These are phyloP conservation scores for Ariolimax columbianus DNA, from an alignment of 2,888 invertebrate genomes.

Conservation along the genomic window DNA sequence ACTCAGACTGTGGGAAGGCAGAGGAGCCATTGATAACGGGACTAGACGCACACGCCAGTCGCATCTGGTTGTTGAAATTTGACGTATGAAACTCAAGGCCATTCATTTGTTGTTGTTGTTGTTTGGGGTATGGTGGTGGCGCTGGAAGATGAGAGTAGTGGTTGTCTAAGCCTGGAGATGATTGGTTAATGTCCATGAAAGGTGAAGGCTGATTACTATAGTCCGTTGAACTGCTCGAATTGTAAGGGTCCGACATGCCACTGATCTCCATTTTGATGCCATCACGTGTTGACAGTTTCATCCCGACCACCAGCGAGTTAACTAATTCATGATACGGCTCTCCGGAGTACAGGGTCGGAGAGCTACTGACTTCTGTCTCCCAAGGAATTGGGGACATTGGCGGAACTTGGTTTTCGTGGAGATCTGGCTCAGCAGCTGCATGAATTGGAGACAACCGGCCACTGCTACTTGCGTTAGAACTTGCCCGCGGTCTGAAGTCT, in stretches of 20 bases:
- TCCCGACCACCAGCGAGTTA: conserved; percentile 72
- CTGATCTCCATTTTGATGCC: conserved; percentile 43
- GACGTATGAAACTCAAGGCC: conserved; percentile 21
- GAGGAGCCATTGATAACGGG: not conserved
- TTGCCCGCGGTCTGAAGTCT: conserved; percentile 89
- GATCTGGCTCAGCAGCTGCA: conserved; percentile 80
- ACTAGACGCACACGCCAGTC: not conserved
- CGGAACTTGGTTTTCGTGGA: conserved; percentile 84
- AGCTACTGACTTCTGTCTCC: conserved; percentile 60
- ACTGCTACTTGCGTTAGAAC: conserved; percentile 93
- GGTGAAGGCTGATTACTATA: conserved; percentile 6
- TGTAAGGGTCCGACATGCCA: conserved; percentile 38
- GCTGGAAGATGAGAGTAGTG: conserved; percentile 76
- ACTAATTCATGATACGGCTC: conserved; percentile 71
- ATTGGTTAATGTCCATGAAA: conserved; percentile 40
- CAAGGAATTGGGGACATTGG: conserved; percentile 80
- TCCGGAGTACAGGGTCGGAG: conserved; percentile 49
- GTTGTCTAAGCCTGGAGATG: conserved; percentile 36
- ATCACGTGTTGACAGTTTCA: conserved; percentile 66
- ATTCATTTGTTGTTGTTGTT: conserved; percentile 52
- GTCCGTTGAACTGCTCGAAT: conserved; percentile 39
- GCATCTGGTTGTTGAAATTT: conserved; percentile 18
- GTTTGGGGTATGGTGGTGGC: conserved; percentile 79
- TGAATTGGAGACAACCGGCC: conserved; percentile 90
- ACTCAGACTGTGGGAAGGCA: conserved; percentile 14